Percentiles rank a stretch among this genome's conserved stretches.
These are phyloP conservation scores for Ethmia dodecea DNA, from an alignment of 2,888 invertebrate species.

Conservation along the genomic window DNA sequence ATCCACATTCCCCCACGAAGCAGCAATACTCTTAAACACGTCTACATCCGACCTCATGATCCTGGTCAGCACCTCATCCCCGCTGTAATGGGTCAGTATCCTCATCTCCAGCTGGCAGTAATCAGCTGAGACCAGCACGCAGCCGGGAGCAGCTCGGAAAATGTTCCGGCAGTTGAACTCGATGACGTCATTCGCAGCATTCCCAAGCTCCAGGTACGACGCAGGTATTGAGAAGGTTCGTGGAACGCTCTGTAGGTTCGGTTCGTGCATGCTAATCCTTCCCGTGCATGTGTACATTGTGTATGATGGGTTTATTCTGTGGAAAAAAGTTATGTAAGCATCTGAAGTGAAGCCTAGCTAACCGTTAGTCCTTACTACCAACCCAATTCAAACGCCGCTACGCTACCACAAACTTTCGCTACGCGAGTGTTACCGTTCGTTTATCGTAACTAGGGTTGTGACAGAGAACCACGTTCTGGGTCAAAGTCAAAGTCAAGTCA, in stretches of 20 bases:
- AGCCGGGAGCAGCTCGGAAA: constrained; percentile 79
- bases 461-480: too few species aligned
- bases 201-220: constrained; percentile 33
- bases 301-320: constrained; percentile 81
- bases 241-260: constrained; percentile 94
- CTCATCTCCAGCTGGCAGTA: constrained; percentile 97
- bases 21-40: constrained; percentile 91
- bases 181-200: constrained; percentile 38
- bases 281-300: constrained; percentile 86
- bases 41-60: constrained; percentile 84
- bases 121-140: constrained; percentile 91
- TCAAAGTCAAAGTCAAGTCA: too few species aligned
- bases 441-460: too few species aligned
- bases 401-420: too few species aligned
- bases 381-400: too few species aligned
- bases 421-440: too few species aligned
- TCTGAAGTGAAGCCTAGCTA: too few species aligned
- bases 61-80: constrained; percentile 82
- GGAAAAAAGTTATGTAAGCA: not conserved
- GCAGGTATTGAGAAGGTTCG: constrained; percentile 85
- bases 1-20: constrained; percentile 86
- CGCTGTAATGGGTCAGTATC: constrained; percentile 92
- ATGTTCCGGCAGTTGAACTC: constrained; percentile 81
- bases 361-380: too few species aligned
- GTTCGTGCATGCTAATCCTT: constrained; percentile 93